Conservation (phyloP, 2,113 vertebrate genomes). For the Psephotus haematonotus region DNA sequence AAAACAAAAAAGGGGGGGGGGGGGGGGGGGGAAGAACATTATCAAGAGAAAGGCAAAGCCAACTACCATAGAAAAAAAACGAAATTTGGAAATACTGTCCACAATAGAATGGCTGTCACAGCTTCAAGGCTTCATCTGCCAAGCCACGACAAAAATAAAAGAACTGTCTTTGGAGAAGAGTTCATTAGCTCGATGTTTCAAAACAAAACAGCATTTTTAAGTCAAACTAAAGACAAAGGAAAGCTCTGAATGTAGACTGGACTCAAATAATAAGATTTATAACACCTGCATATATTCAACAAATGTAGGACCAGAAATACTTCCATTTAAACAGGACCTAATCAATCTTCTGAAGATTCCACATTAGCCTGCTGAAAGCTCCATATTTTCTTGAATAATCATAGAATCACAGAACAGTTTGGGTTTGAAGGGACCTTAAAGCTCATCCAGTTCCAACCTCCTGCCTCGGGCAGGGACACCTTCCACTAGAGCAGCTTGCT, state of each 20-base stretch:
- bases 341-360: background rate
- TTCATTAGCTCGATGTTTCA: conserved; percentile 21
- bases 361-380: background rate
- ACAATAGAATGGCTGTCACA: background rate
- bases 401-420: background rate
- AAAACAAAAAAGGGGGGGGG: no score
- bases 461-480: background rate
- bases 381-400: background rate
- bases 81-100: background rate
- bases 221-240: background rate
- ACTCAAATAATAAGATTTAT: background rate
- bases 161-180: background rate
- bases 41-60: background rate
- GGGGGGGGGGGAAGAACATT: background rate
- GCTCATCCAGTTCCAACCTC: background rate
- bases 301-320: background rate
- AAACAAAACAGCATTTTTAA: conserved; percentile 15
- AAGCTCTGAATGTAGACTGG: background rate
- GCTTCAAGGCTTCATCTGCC: background rate
- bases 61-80: background rate
- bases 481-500: background rate
- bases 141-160: background rate
- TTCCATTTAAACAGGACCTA: background rate
- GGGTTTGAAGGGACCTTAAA: background rate
- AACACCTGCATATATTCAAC: background rate